Conservation (phyloP, 2,113 vertebrate species). For the Cyanistes caeruleus region DNA sequence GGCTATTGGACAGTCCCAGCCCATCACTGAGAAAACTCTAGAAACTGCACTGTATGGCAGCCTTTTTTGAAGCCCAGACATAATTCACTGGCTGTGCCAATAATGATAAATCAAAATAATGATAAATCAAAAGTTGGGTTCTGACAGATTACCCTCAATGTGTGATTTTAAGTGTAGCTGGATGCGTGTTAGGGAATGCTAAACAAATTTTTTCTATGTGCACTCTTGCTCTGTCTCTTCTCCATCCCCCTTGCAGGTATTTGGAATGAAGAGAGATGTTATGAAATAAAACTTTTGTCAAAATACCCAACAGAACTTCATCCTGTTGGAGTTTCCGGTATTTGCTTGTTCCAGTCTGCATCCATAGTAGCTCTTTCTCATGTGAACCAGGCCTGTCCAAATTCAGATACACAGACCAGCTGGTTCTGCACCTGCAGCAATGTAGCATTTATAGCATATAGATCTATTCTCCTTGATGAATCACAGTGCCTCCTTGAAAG, state of each 20-base stretch:
- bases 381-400: not conserved
- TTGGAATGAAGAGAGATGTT: not conserved
- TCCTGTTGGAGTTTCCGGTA: not conserved
- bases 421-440: not conserved
- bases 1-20: not conserved
- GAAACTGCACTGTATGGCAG: not conserved
- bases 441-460: not conserved
- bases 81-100: not conserved
- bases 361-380: not conserved
- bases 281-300: not conserved
- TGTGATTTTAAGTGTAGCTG: not conserved
- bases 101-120: not conserved
- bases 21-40: not conserved
- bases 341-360: not conserved
- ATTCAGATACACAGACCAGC: not conserved
- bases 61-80: not conserved
- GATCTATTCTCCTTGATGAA: not conserved
- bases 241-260: not conserved
- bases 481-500: not conserved
- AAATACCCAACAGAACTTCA: not conserved
- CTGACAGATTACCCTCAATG: not conserved
- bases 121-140: not conserved
- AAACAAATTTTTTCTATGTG: not conserved
- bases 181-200: not conserved
- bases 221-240: not conserved